A percentile compares a stretch with the other conserved stretches of the same genome.
These are phyloP conservation scores for Mormyrops boulengeri DNA, from an alignment of 2,797 vertebrate species.

Conservation along the genomic window DNA sequence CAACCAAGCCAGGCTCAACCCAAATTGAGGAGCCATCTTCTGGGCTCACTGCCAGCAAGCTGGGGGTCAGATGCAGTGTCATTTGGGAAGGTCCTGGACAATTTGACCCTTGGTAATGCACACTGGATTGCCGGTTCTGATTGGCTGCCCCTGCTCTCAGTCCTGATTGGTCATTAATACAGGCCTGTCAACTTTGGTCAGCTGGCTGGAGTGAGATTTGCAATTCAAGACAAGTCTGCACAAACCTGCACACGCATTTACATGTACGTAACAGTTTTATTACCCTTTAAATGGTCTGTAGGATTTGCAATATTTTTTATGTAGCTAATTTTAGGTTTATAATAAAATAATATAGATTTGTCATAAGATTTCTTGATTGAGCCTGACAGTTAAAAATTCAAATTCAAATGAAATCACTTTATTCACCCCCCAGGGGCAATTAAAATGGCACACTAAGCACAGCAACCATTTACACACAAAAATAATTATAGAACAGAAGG, in stretches of 20 bases:
- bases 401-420: not conserved
- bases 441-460: not conserved
- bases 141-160: not conserved
- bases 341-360: too few species aligned
- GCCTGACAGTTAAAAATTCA: not conserved
- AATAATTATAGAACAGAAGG: not conserved
- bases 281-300: too few species aligned
- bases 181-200: not conserved
- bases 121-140: not conserved
- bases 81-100: not conserved
- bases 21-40: not conserved
- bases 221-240: too few species aligned
- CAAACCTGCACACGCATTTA: too few species aligned
- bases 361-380: not conserved
- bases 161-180: not conserved
- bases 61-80: not conserved
- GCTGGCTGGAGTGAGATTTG: too few species aligned
- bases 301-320: too few species aligned
- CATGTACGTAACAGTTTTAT: too few species aligned
- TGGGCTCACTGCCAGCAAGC: not conserved
- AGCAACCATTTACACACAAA: not conserved
- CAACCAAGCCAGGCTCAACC: not conserved
- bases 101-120: not conserved
- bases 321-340: too few species aligned
- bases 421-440: not conserved